Evolutionary conservation across 2,888 invertebrate genomes (phyloP), one percentile per base, ranked within the genome.

Genomic region (Nyleta sp.): DNA sequence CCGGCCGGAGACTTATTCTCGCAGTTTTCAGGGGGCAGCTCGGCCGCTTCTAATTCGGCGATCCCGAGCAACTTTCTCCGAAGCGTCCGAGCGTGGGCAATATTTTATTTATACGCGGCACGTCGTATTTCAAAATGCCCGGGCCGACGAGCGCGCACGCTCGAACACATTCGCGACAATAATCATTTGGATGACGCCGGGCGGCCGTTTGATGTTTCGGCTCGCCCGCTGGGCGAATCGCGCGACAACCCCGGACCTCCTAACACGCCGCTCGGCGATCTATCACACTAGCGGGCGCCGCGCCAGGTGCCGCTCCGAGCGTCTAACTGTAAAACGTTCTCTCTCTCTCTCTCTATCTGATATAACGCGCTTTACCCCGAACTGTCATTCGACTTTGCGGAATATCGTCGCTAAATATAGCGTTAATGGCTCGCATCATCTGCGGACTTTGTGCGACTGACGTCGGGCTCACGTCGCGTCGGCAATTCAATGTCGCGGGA

Each of bases 201-300:
- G 80, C 83, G 84, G 83, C 79, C 72, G 82, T 85, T 85, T 84
- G 85, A 85, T 81, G 83, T 82, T 71, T 60, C 53, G 57, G 80
- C 68, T 76, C 83, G 78, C 86, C 85, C 74, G 85, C 85, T 86
- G 86, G 64, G 86, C 67, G 80, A 79, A 81, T 81, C 83, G 84
- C 81, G 83, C 85, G 84, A 86, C 86, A 85, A n/a, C n/a, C n/a
- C 53, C 60, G 80, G 85, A 85, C 85, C 85, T 85, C 83, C 84
- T 83, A 84, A 79, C 79, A 84, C 76, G 85, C 81, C 44, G 24
- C 17, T 46, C 57, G 57, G 53, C 57, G 62, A 78, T 81, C 78
- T 76, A 76, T 81, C 80, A 78, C 73, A n/a, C n/a, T n/a, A n/a
- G n/a, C n/a, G n/a, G n/a, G n/a, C n/a, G n/a, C n/a, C n/a, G n/a